Percentiles rank a stretch among this genome's conserved stretches.
phyloP scores from a whole-genome alignment of 1,140 invertebrate genomes.

The Calliopsis andreniformis region DNA sequence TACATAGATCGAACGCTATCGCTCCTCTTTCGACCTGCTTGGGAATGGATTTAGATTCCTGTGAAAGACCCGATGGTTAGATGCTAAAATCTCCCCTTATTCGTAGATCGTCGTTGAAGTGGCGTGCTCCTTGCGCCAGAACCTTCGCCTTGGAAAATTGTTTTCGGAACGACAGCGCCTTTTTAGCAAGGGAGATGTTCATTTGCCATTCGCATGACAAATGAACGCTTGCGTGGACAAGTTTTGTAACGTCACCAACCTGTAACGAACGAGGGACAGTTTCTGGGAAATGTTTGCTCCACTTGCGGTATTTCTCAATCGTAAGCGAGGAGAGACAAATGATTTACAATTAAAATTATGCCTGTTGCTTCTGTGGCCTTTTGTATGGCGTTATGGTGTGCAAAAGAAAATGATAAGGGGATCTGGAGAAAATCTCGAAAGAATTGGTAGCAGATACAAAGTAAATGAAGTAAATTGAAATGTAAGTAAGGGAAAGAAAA shows the following conservation, averaged over 20 bases:
- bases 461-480: no score
- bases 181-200: background rate
- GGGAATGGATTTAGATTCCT: conserved; percentile 19
- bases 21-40: conserved; percentile 29
- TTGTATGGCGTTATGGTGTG: no score
- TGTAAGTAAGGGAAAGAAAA: no score
- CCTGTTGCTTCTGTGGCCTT: no score
- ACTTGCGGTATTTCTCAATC: background rate
- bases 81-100: no score
- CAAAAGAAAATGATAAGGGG: no score
- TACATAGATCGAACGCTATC: conserved; percentile 7
- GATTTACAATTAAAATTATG: no score
- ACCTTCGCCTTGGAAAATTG: conserved; percentile 16
- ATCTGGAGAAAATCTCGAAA: no score
- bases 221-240: background rate
- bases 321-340: no score
- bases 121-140: background rate
- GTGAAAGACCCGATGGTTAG: no score
- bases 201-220: conserved; percentile 16
- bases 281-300: background rate
- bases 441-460: no score
- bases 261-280: background rate
- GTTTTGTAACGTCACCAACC: background rate
- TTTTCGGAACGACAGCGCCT: background rate
- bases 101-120: no score